A percentile compares a stretch with the other conserved stretches of the same genome.
Conservation (phyloP, 2,797 vertebrate species). For the Aeoliscus strigatus region DNA sequence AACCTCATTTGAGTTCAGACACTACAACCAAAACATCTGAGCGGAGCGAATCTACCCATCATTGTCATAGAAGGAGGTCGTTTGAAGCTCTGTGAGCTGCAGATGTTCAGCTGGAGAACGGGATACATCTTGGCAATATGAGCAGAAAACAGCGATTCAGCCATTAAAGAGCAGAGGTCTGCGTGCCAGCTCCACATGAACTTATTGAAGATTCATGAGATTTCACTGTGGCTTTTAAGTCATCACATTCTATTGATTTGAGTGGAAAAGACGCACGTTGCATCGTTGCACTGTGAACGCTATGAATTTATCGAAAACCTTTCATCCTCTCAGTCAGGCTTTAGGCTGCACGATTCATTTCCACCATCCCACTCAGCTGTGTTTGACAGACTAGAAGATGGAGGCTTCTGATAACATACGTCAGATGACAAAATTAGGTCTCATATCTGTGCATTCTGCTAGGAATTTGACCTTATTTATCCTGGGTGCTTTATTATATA, state of each 20-base stretch:
- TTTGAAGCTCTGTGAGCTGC: constrained; percentile 33
- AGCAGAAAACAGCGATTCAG: constrained; percentile 36
- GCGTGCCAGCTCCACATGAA: constrained; percentile 12
- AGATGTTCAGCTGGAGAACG: constrained; percentile 44
- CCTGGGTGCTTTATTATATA: too few species aligned
- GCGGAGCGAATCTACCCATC: constrained; percentile 23
- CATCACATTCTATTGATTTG: constrained; percentile 26
- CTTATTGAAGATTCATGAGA: constrained; percentile 22
- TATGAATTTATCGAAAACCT: too few species aligned
- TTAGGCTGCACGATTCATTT: constrained; percentile 47
- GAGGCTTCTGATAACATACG: constrained; percentile 42
- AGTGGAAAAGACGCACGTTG: neutral
- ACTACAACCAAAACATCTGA: constrained; percentile 31
- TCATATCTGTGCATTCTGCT: constrained; percentile 44
- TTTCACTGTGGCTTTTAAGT: constrained; percentile 21
- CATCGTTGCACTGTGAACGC: too few species aligned
- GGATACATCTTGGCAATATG: constrained; percentile 33
- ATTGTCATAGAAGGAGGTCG: constrained; percentile 18
- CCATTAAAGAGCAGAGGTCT: constrained; percentile 16
- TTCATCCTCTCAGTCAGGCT: constrained; percentile 46
- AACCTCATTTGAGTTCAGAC: constrained; percentile 15
- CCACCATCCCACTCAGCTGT: constrained; percentile 49
- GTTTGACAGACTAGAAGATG: constrained; percentile 63
- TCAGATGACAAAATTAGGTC: constrained; percentile 46
- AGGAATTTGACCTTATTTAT: too few species aligned